phyloP scores from a whole-genome alignment of 2,797 vertebrate species.

The Crax fasciolata region DNA sequence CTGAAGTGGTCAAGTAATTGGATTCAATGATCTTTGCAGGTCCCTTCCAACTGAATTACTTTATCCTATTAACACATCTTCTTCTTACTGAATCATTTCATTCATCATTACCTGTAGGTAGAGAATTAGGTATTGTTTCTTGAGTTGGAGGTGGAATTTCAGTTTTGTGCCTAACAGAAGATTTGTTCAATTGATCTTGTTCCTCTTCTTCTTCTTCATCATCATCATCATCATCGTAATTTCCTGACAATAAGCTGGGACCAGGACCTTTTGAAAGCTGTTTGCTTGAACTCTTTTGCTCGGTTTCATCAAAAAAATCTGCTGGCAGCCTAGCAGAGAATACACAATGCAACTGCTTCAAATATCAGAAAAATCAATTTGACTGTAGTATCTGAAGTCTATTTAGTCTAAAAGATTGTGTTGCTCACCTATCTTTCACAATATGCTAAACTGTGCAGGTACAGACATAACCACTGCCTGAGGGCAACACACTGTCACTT shows the following conservation, averaged over 20 bases:
- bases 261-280: constrained; percentile 66
- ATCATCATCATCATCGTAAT: constrained; percentile 82
- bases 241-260: constrained; percentile 84
- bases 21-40: neutral
- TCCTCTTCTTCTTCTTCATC: constrained; percentile 74
- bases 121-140: constrained; percentile 54
- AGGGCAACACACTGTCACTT: neutral
- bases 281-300: constrained; percentile 15
- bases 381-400: neutral
- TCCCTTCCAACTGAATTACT: neutral
- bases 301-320: constrained; percentile 80
- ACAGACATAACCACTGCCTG: neutral
- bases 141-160: constrained; percentile 68
- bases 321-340: constrained; percentile 74
- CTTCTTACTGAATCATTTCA: neutral
- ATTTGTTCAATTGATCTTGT: constrained; percentile 41
- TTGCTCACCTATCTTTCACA: neutral
- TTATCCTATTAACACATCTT: neutral
- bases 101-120: constrained; percentile 75
- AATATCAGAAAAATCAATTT: neutral
- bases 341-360: neutral
- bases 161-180: constrained; percentile 20
- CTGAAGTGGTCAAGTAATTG: neutral
- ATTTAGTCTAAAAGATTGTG: neutral
- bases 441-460: neutral